phyloP scores from a whole-genome alignment of 2,113 vertebrate species.

The Anguilla japonica region DNA sequence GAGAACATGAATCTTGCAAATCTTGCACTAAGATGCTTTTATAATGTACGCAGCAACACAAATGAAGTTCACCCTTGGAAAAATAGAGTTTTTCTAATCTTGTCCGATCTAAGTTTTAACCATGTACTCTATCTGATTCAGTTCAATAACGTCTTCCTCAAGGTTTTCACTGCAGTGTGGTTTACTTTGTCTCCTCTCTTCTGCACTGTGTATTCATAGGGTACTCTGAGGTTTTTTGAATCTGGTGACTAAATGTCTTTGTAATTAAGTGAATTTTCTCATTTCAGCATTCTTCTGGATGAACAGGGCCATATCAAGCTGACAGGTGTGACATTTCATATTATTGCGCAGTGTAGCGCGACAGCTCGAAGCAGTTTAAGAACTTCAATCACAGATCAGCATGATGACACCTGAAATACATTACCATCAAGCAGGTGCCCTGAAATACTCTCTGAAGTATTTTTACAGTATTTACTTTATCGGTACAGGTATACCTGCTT shows the following conservation, averaged over 20 bases:
- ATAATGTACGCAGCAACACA: no score
- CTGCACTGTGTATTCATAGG: background rate
- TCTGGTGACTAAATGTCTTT: background rate
- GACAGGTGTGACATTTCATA: slow-evolving; percentile 68
- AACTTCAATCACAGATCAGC: background rate
- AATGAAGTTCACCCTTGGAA: no score
- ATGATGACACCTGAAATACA: background rate
- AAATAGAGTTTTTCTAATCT: no score
- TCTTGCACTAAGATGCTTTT: no score
- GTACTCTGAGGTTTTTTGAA: background rate
- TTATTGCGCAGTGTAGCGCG: background rate
- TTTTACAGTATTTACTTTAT: background rate
- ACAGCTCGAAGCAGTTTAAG: background rate
- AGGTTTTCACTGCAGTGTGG: no score
- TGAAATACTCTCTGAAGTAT: background rate
- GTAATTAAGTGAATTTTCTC: background rate
- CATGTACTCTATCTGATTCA: no score
- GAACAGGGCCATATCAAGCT: slow-evolving; percentile 86
- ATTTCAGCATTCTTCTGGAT: slow-evolving; percentile 82
- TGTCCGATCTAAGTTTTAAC: no score
- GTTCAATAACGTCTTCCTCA: no score
- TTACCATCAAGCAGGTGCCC: background rate
- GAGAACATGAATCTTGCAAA: no score
- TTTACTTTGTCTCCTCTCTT: no score
- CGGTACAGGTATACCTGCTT: background rate